These are phyloP conservation scores for Hippocampus zosterae DNA, from an alignment of 2,113 vertebrate genomes.

Conservation along the genomic window DNA sequence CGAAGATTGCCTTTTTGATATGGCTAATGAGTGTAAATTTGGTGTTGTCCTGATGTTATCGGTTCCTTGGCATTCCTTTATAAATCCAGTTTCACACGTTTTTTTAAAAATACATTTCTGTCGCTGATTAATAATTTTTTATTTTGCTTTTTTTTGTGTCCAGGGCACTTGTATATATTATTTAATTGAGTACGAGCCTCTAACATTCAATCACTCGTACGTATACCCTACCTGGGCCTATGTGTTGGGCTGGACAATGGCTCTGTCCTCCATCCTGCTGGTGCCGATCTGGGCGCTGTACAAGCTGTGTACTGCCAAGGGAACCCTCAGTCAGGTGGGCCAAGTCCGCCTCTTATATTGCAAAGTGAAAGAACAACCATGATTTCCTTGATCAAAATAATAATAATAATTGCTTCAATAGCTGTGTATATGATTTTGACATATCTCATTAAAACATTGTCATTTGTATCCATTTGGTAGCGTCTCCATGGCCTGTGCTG, in stretches of 20 bases:
- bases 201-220: slow-evolving; percentile 70
- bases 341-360: neutral
- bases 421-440: neutral
- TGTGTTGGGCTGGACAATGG: slow-evolving; percentile 54
- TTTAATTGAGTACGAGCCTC: slow-evolving; percentile 59
- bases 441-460: neutral
- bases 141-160: neutral
- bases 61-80: too few relatives aligned
- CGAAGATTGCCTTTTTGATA: too few relatives aligned
- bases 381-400: too few relatives aligned
- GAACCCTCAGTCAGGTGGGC: slow-evolving; percentile 52
- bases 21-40: too few relatives aligned
- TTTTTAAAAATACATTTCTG: too few relatives aligned
- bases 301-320: slow-evolving; percentile 44
- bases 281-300: slow-evolving; percentile 55
- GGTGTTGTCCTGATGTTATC: too few relatives aligned
- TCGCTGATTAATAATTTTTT: neutral
- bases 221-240: slow-evolving; percentile 66
- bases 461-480: slow-evolving; percentile 35
- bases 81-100: too few relatives aligned
- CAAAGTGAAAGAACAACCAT: neutral
- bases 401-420: neutral
- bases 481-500: slow-evolving; percentile 39
- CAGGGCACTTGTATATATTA: slow-evolving; percentile 62
- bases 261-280: slow-evolving; percentile 62